phyloP scores from a whole-genome alignment of 2,113 vertebrate species.

The Toxostoma redivivum region DNA sequence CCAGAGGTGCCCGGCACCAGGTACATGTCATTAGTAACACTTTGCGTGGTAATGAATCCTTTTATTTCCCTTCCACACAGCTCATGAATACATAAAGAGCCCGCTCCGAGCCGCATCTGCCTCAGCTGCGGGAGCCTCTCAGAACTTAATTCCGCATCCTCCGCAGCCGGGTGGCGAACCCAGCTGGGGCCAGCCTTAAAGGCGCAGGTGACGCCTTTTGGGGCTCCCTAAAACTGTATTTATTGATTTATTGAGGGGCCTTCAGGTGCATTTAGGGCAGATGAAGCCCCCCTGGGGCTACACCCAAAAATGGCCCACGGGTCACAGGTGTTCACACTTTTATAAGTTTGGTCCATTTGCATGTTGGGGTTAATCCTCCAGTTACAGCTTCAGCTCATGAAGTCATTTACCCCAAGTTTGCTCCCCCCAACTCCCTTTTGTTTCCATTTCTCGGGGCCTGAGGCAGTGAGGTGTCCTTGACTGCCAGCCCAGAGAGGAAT shows the following conservation, averaged over 20 bases:
- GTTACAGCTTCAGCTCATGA: neutral
- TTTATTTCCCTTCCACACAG: slow-evolving; percentile 93
- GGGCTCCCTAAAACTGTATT: neutral
- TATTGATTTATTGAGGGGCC: neutral
- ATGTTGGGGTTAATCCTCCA: neutral
- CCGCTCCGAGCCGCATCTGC: slow-evolving; percentile 64
- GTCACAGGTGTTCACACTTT: neutral
- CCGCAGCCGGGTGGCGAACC: slow-evolving; percentile 45
- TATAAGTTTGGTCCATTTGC: neutral
- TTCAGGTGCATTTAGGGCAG: neutral
- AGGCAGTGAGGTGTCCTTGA: neutral
- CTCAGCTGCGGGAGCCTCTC: slow-evolving; percentile 48
- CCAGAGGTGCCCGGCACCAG: slow-evolving; percentile 96
- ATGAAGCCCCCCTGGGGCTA: neutral
- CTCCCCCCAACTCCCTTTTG: neutral
- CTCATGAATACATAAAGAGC: slow-evolving; percentile 99
- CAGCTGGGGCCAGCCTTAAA: slow-evolving; percentile 79
- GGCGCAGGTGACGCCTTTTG: neutral
- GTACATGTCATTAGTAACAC: slow-evolving; percentile 99
- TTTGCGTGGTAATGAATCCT: slow-evolving; percentile 97
- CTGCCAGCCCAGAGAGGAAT: neutral
- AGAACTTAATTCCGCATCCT: slow-evolving; percentile 63
- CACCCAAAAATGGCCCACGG: neutral
- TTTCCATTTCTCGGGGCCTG: neutral
- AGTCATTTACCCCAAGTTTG: neutral